A percentile compares a stretch with the other conserved stretches of the same genome.
Conservation (phyloP, 2,797 vertebrate genomes). For the Sardinella longiceps region DNA sequence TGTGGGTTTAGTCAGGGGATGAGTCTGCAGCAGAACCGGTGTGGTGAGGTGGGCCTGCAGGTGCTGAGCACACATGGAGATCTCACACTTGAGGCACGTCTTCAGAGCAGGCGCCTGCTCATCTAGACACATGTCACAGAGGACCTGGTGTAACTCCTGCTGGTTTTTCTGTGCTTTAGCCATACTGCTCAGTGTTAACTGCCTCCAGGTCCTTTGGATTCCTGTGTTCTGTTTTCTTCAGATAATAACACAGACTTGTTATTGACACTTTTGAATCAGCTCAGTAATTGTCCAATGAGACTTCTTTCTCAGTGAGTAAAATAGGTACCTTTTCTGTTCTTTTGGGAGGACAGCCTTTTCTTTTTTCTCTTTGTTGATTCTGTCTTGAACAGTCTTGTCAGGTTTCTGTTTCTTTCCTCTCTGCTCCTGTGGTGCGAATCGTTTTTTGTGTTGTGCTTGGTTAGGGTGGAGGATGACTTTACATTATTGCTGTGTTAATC, state of each 20-base stretch:
- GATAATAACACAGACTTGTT: no score
- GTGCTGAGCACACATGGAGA: constrained; percentile 71
- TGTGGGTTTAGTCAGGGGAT: constrained; percentile 66
- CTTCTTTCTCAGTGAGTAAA: neutral
- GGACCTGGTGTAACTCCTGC: constrained; percentile 34
- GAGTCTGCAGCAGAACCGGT: constrained; percentile 63
- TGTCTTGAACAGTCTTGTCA: neutral
- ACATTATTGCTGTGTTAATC: no score
- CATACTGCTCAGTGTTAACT: neutral
- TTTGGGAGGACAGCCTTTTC: no score
- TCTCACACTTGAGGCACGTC: constrained; percentile 74
- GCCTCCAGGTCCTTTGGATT: neutral
- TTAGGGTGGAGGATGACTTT: no score
- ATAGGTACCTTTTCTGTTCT: neutral
- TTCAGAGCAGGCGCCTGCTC: constrained; percentile 61
- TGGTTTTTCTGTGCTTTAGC: neutral
- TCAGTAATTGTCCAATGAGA: no score
- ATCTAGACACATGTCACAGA: constrained; percentile 62
- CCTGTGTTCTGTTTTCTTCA: neutral
- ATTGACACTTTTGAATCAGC: no score
- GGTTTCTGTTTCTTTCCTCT: neutral
- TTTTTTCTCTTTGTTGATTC: no score
- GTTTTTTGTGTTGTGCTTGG: no score
- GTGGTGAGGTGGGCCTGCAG: constrained; percentile 68
- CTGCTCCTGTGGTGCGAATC: neutral